Percentiles rank a stretch among this genome's conserved stretches.
These are phyloP conservation scores for Mycetomoellerius zeteki DNA, from an alignment of 1,140 invertebrate species.

Conservation along the genomic window DNA sequence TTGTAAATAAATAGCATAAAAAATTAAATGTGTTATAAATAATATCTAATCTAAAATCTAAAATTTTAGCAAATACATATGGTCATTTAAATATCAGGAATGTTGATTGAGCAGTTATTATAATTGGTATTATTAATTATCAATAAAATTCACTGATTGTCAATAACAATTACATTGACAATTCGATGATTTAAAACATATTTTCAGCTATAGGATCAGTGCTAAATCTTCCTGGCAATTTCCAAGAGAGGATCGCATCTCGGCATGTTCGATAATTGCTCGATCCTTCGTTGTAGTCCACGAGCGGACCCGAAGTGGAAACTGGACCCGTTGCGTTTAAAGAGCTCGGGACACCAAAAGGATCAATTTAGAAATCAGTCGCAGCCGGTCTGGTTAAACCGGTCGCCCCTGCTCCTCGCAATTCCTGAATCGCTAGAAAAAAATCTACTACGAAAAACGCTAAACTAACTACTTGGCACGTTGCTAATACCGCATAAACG, in stretches of 20 bases:
- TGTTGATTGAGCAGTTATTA: background rate
- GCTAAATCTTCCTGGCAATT: background rate
- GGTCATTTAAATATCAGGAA: background rate
- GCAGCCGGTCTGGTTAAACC: slow-evolving; percentile 69
- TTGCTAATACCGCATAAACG: background rate
- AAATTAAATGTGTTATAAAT: background rate
- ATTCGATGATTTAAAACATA: background rate
- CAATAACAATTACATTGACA: background rate
- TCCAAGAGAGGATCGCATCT: background rate
- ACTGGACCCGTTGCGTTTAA: slow-evolving; percentile 62
- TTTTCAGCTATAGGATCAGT: background rate
- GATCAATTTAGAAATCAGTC: slow-evolving; percentile 62
- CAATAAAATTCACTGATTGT: background rate
- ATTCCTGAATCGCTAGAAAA: slow-evolving; percentile 26
- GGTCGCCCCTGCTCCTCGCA: slow-evolving; percentile 49
- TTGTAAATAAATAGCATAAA: background rate
- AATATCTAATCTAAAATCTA: background rate
- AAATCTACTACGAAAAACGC: slow-evolving; percentile 9
- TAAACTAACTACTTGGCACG: slow-evolving; percentile 28
- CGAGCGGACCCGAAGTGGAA: slow-evolving; percentile 57
- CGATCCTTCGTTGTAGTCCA: slow-evolving; percentile 32
- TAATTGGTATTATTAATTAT: background rate
- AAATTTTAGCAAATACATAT: background rate
- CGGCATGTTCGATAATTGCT: slow-evolving; percentile 35
- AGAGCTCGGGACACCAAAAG: slow-evolving; percentile 63